Evolutionary conservation across 2,888 invertebrate genomes (phyloP).

Genomic region (Epistrophe grossulariae): DNA sequence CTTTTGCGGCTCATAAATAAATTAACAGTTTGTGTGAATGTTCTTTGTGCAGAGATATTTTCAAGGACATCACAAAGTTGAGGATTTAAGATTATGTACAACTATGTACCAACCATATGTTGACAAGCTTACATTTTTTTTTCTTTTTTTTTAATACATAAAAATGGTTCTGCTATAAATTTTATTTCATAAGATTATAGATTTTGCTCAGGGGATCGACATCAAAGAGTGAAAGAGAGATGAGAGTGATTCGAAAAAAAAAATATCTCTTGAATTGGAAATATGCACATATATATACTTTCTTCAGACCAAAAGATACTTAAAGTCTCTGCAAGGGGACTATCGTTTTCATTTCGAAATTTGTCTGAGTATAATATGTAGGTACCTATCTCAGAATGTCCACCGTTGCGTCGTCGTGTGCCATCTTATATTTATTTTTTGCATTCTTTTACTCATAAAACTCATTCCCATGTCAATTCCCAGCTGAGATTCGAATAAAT

Average conservation of each 20-base stretch:
- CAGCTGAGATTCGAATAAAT: conserved; percentile 47
- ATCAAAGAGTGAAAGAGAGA: neutral
- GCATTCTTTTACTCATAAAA: conserved; percentile 17
- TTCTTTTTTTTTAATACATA: conserved; percentile 27
- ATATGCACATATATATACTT: neutral
- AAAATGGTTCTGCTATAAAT: conserved; percentile 43
- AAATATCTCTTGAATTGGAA: too few relatives aligned
- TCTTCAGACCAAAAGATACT: neutral
- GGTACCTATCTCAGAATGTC: neutral
- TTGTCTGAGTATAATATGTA: neutral
- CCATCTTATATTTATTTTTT: conserved; percentile 16
- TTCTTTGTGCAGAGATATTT: conserved; percentile 20
- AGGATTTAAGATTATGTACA: too few relatives aligned
- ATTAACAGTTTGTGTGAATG: conserved; percentile 49
- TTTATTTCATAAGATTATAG: conserved; percentile 31
- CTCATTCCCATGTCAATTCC: conserved; percentile 28
- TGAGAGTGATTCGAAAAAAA: neutral
- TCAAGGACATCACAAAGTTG: conserved; percentile 41
- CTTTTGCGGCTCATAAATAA: conserved; percentile 48
- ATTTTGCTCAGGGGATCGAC: conserved; percentile 20
- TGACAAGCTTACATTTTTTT: neutral
- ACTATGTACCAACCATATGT: neutral
- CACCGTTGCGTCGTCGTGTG: neutral
- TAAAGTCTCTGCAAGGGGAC: neutral
- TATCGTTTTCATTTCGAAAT: conserved; percentile 27